Evolutionary conservation across 2,113 vertebrate species (phyloP).

Genomic region (Artemisiospiza belli): DNA sequence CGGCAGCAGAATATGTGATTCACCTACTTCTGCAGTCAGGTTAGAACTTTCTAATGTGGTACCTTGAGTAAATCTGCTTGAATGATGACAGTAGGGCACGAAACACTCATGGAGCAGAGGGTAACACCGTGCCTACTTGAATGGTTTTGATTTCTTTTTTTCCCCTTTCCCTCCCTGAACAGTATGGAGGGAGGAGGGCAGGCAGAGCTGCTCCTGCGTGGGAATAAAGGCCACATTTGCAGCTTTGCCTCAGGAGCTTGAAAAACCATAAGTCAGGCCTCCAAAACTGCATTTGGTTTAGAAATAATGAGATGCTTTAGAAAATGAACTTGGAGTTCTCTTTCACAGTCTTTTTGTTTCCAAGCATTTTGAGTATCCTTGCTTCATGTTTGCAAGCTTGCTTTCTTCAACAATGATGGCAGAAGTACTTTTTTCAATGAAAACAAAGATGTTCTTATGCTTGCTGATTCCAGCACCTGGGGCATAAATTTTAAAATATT

Average conservation of each 20-base stretch:
- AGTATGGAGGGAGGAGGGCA: not conserved
- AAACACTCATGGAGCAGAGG: not conserved
- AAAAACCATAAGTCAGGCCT: conserved; percentile 48
- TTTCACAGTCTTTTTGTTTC: conserved; percentile 51
- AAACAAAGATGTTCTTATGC: conserved; percentile 45
- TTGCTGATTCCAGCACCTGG: conserved; percentile 38
- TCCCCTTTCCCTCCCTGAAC: not conserved
- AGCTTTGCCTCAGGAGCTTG: conserved; percentile 55
- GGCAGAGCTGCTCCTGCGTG: conserved; percentile 35
- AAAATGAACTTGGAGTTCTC: conserved; percentile 55
- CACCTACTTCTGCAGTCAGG: not conserved
- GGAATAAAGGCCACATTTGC: conserved; percentile 47
- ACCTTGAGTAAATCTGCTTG: not conserved
- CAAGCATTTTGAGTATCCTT: conserved; percentile 45
- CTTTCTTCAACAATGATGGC: conserved; percentile 12
- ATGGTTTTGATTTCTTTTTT: not conserved
- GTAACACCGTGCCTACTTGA: not conserved
- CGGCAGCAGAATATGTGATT: not conserved
- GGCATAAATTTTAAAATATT: conserved; percentile 40
- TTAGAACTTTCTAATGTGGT: not conserved
- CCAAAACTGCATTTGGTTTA: conserved; percentile 42
- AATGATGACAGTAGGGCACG: not conserved
- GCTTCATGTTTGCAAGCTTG: conserved; percentile 35
- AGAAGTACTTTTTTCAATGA: conserved; percentile 19
- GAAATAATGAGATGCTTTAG: conserved; percentile 61